Conservation (phyloP, 2,797 vertebrate genomes). For the Cryptoprocta ferox region DNA sequence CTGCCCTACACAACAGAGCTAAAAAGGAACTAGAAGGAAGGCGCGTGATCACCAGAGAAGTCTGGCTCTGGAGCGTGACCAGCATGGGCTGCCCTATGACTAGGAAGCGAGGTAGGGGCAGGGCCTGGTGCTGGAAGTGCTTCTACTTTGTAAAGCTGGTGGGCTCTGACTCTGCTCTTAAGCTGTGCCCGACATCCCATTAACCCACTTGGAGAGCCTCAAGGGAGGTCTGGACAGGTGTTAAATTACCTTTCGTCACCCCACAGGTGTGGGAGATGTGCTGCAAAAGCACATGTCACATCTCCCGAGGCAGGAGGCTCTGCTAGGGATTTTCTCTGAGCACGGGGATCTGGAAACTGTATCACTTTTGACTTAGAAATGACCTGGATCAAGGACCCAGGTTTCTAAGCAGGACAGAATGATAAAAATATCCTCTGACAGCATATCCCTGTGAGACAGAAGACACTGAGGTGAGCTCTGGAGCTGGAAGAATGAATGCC, state of each 20-base stretch:
- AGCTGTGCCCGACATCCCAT: not conserved
- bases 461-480: not conserved
- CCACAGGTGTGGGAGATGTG: conserved; percentile 54
- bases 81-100: not conserved
- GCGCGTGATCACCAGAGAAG: not conserved
- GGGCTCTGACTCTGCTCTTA: not conserved
- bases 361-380: conserved; percentile 75
- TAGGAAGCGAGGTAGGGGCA: not conserved
- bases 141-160: not conserved
- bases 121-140: not conserved
- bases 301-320: conserved; percentile 34
- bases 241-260: conserved; percentile 77
- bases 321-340: conserved; percentile 67
- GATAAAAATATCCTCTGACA: conserved; percentile 74
- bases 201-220: conserved; percentile 61
- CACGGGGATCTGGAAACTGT: conserved; percentile 39
- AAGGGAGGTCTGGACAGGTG: conserved; percentile 26
- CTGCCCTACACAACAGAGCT: not conserved
- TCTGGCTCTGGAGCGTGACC: not conserved
- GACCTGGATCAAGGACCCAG: conserved; percentile 68
- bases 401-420: conserved; percentile 63
- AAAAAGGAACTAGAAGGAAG: not conserved
- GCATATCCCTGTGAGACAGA: not conserved
- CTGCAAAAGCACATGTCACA: conserved; percentile 63
- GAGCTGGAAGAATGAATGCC: conserved; percentile 39